These are phyloP conservation scores for Menidia menidia DNA, from an alignment of 2,797 vertebrate genomes.

Conservation along the genomic window DNA sequence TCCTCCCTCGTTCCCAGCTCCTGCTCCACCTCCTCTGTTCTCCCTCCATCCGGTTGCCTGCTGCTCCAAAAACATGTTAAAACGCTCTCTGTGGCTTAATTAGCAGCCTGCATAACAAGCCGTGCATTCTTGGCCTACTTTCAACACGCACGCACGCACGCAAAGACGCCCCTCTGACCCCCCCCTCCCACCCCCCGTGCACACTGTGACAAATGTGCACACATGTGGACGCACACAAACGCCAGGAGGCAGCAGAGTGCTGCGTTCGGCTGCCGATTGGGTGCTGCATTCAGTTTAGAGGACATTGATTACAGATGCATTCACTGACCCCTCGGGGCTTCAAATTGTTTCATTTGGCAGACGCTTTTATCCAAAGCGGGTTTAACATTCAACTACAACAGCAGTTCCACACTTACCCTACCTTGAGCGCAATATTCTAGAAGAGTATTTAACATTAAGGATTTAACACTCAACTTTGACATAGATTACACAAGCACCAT, in stretches of 20 bases:
- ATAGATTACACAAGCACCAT: too few relatives aligned
- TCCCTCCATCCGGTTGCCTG: constrained; percentile 84
- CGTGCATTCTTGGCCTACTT: constrained; percentile 80
- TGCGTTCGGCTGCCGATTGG: constrained; percentile 44
- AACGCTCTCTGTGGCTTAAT: constrained; percentile 84
- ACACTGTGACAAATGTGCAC: constrained; percentile 24
- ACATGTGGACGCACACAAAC: constrained; percentile 10
- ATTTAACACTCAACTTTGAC: too few relatives aligned
- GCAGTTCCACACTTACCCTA: too few relatives aligned
- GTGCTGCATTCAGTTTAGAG: constrained; percentile 56
- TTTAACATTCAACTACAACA: too few relatives aligned
- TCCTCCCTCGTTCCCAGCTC: constrained; percentile 20
- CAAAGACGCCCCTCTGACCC: not conserved
- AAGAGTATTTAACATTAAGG: too few relatives aligned
- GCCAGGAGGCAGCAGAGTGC: constrained; percentile 67
- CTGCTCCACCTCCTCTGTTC: constrained; percentile 46
- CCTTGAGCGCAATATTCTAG: too few relatives aligned
- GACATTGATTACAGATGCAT: constrained; percentile 59
- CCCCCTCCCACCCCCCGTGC: not conserved
- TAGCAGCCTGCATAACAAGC: constrained; percentile 83
- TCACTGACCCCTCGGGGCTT: constrained; percentile 46
- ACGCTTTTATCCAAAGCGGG: too few relatives aligned
- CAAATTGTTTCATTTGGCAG: constrained; percentile 18
- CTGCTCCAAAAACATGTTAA: constrained; percentile 83
- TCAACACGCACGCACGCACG: constrained; percentile 52